phyloP scores from a whole-genome alignment of 2,888 invertebrate species.

The Scelioninae gen. 1 region DNA sequence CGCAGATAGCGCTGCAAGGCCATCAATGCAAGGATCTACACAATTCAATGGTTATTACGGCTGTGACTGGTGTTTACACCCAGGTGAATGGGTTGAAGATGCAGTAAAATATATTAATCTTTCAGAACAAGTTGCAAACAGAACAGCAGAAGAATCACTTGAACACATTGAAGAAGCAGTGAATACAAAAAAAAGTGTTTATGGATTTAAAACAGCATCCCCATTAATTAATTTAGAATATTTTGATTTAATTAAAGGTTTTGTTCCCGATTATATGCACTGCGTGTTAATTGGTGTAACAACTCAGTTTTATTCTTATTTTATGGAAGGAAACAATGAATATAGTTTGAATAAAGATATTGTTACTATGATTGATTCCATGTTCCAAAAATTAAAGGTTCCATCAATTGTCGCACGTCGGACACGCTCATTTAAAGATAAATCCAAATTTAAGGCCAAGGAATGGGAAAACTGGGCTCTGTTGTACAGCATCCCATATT shows the following conservation, averaged over 20 bases:
- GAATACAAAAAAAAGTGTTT: background rate
- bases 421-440: slow-evolving; percentile 5
- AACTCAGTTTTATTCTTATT: background rate
- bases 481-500: slow-evolving; percentile 13
- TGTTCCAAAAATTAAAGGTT: background rate
- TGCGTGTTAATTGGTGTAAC: slow-evolving; percentile 3
- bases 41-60: slow-evolving; percentile 22
- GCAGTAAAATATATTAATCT: slow-evolving; percentile 12
- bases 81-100: background rate
- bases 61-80: slow-evolving; percentile 7
- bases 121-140: background rate
- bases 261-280: slow-evolving; percentile 22
- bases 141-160: slow-evolving; percentile 5
- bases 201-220: slow-evolving; percentile 12
- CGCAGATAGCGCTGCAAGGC: slow-evolving; percentile 9
- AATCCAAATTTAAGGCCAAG: slow-evolving; percentile 14
- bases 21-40: background rate
- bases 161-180: background rate
- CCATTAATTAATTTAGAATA: slow-evolving; percentile 3
- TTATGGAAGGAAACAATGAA: background rate
- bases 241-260: slow-evolving; percentile 4
- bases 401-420: background rate
- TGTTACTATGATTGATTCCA: background rate
- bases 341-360: background rate
- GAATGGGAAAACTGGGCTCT: slow-evolving; percentile 14